Base-by-base conservation (phyloP, 2,113 vertebrate genomes). In the Platichthys stellatus region DNA sequence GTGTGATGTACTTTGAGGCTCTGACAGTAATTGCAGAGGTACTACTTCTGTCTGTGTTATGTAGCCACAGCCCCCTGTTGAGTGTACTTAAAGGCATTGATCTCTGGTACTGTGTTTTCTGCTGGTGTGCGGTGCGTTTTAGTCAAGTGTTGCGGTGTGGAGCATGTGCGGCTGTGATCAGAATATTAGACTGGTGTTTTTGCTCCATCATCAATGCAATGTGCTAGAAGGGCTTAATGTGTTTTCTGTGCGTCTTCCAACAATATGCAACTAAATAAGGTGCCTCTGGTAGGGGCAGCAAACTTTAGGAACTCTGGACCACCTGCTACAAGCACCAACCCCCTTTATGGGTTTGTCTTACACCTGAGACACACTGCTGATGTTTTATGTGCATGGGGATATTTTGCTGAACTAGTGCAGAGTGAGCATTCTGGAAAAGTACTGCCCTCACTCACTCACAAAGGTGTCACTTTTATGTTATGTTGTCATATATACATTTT, bases 1-100 rank as follows among this genome's bases (percentile, higher is more conserved):
- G 61, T 49, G 57, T 60, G 31, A 70, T 58, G 35, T 45, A 51
- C 79, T 79, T 45, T 69, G 2, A 69, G 20, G 35, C 20, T 54
- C 31, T 57, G 21, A 60, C 65, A 31, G 72, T 65, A 69, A 72
- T 78, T 74, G n/a, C 56, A 31, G 54, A 63, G 57, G 31, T 71
- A 8, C 31, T 60, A 61, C 57, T 74, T 71, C 18, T 63, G 57
- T 21, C 58, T 20, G 31, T 70, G 51, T 70, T 68, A 1, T 69
- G 23, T 49, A 60, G 68, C 24, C 47, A 21, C 35, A 61, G 51
- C 21, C 43, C 20, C 69, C 47, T 64, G 26, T 31, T 68, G 69
- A 85, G 78, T 51, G 56, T 11, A 43, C 69, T 53, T 13, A 54
- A 59, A 40, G 45, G 40, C 3, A 5, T 20, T 64, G 31, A 31